Base-by-base conservation (phyloP, 2,797 vertebrate species). In the Myotis findleyi region DNA sequence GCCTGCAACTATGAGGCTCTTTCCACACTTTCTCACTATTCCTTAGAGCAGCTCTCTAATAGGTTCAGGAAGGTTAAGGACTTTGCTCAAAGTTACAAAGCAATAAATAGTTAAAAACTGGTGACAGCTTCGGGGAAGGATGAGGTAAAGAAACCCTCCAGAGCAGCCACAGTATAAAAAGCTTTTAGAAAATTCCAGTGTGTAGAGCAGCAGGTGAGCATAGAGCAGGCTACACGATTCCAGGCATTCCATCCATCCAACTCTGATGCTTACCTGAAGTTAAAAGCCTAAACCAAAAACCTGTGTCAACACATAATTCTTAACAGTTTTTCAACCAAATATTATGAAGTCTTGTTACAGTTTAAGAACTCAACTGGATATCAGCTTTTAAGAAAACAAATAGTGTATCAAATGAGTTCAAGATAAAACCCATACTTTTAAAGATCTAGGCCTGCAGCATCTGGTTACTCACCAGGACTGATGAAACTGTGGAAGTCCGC, bases 401-500 rank as follows among this genome's bases (percentile, higher is more conserved):
- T n/a, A 80, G 18, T 76, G n/a, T 69, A 84, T 44, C 64, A 87
- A 96, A 77, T 85, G 25, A 64, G 83, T 25, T 16, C 44, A 62
- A 51, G n/a, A 47, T 38, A 33, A 76, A 81, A 81, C 21, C 33
- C 1, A 30, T 5, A 79, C 17, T 33, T 68, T 81, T 76, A 21
- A 97, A 88, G n/a, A 89, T 79, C 18, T 27, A 85, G 30, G 81
- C 27, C 33, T 57, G 82, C 11, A 41, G 27, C n/a, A 47, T 36
- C n/a, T 20, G 68, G 68, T 27, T 84, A 79, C 97, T 97, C 93
- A 98, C 98, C 98, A 84, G 98, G 98, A 90, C 98, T 98, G 97
- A 99, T 98, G 96, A 99, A 99, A 87, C 96, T 97, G 97, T 99
- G 98, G 92, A 98, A 99, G 30, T 97, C 97, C 53, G 97, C 98